These are phyloP conservation scores for Buphagus erythrorhynchus DNA, from an alignment of 2,797 vertebrate genomes.

Conservation along the genomic window DNA sequence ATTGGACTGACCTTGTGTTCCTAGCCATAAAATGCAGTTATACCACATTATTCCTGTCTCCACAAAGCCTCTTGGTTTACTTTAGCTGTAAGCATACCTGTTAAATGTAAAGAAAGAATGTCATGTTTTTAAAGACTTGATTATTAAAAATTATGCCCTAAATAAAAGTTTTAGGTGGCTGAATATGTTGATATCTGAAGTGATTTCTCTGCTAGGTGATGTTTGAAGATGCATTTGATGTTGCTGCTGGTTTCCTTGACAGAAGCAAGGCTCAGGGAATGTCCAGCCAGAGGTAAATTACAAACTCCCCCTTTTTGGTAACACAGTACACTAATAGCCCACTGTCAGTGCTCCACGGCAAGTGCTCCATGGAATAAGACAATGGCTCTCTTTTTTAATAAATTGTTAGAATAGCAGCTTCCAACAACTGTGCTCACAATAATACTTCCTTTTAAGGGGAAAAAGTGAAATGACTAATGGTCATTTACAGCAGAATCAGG, in stretches of 20 bases:
- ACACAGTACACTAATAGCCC: background rate
- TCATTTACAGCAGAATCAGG: background rate
- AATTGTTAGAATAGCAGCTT: background rate
- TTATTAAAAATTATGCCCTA: background rate
- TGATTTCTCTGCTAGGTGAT: slow-evolving; percentile 72
- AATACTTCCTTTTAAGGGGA: background rate
- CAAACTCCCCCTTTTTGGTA: background rate
- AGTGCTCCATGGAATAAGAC: background rate
- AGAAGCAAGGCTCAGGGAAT: slow-evolving; percentile 7
- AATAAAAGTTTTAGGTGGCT: background rate
- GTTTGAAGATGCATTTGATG: slow-evolving; percentile 79
- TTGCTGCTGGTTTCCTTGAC: slow-evolving; percentile 71
- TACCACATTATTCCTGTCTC: background rate
- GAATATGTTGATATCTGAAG: slow-evolving; percentile 7
- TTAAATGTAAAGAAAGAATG: background rate
- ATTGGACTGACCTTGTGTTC: background rate
- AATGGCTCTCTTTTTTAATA: background rate
- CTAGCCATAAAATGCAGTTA: background rate
- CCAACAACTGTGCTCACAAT: background rate
- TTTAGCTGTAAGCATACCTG: background rate
- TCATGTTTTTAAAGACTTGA: background rate
- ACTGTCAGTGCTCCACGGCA: background rate
- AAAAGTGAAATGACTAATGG: background rate
- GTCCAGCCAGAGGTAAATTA: slow-evolving; percentile 64
- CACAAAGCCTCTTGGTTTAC: background rate